Evolutionary conservation across 2,888 invertebrate species (phyloP).

Genomic region (Drosophila gaucha): DNA sequence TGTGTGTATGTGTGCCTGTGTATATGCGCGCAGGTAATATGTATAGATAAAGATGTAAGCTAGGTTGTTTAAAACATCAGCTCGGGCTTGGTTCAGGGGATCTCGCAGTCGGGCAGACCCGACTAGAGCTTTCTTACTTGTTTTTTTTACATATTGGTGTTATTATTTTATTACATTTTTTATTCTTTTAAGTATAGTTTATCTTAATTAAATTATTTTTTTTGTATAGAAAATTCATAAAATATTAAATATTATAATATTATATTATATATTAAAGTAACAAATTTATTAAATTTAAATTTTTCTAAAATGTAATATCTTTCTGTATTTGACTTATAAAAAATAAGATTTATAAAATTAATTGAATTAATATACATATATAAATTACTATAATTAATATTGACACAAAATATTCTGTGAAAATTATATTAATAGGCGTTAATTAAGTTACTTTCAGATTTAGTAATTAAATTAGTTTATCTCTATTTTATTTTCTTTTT

Average conservation of each 20-base stretch:
- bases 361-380: not conserved
- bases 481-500: no score
- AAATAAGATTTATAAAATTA: not conserved
- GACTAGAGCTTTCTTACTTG: no score
- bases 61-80: no score
- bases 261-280: not conserved
- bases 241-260: conserved; percentile 10
- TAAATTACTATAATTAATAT: not conserved
- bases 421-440: conserved; percentile 2
- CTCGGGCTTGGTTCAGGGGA: no score
- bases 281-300: conserved; percentile 1
- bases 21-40: no score
- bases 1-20: no score
- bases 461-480: conserved; percentile 33
- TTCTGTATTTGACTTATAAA: no score
- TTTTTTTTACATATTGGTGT: not conserved
- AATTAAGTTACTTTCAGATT: conserved; percentile 3
- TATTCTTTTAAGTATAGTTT: not conserved
- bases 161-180: not conserved
- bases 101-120: no score
- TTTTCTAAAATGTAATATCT: no score
- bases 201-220: not conserved
- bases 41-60: no score
- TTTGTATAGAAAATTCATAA: conserved; percentile 1
- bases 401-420: not conserved